A percentile compares a stretch with the other conserved stretches of the same genome.
Conservation (phyloP, 2,797 vertebrate genomes). For the Myripristis murdjan region DNA sequence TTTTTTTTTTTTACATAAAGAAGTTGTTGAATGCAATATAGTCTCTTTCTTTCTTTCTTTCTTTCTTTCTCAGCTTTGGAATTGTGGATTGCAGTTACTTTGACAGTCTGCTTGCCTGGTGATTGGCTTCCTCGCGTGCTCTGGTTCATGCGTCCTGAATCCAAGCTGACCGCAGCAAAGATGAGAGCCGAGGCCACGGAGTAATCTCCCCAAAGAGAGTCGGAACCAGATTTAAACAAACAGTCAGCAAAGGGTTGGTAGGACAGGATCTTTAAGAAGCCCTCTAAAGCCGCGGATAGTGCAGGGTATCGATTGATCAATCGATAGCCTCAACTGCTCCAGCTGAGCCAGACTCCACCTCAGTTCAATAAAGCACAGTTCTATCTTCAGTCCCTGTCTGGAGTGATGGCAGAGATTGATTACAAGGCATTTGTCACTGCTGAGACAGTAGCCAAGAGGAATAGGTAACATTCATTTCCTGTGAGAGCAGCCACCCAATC, state of each 20-base stretch:
- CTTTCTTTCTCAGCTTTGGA: conserved; percentile 29
- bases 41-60: too few relatives aligned
- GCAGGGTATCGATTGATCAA: conserved; percentile 71
- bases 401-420: conserved; percentile 77
- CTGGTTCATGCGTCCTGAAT: conserved; percentile 13
- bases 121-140: conserved; percentile 29
- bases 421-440: conserved; percentile 70
- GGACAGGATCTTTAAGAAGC: conserved; percentile 51
- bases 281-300: conserved; percentile 59
- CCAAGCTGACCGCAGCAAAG: conserved; percentile 48
- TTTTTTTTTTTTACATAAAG: too few relatives aligned
- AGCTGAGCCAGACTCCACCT: conserved; percentile 78
- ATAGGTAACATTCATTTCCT: conserved; percentile 36
- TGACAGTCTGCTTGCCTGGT: conserved; percentile 56
- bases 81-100: conserved; percentile 44
- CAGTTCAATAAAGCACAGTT: conserved; percentile 77
- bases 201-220: conserved; percentile 56
- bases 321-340: conserved; percentile 76
- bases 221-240: conserved; percentile 62
- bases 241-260: conserved; percentile 62
- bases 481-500: conserved; percentile 28
- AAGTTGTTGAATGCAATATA: too few relatives aligned
- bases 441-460: conserved; percentile 59
- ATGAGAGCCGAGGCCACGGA: conserved; percentile 56
- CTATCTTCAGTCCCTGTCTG: conserved; percentile 72